Percentiles rank a stretch among this genome's conserved stretches.
phyloP scores from a whole-genome alignment of 2,113 vertebrate genomes.

The Epinephelus lanceolatus region DNA sequence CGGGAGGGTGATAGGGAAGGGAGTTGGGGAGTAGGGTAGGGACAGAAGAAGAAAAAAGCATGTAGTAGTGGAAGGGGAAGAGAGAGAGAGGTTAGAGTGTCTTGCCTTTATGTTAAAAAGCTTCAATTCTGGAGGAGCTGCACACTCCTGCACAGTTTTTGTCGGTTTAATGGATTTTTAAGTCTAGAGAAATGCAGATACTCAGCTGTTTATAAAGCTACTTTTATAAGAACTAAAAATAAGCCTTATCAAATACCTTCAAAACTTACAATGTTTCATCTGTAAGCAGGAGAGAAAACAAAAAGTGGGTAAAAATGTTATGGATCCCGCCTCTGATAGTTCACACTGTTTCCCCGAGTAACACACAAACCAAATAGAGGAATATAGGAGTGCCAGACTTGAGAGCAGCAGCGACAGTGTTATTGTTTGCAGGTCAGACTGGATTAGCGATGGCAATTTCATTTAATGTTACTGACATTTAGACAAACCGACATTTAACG shows the following conservation, averaged over 20 bases:
- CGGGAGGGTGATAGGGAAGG: slow-evolving; percentile 50
- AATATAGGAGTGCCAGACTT: neutral
- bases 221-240: neutral
- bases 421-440: slow-evolving; percentile 36
- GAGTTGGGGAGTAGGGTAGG: slow-evolving; percentile 38
- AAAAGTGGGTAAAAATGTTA: neutral
- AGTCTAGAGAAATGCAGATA: neutral
- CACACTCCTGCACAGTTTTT: neutral
- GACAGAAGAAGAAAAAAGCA: slow-evolving; percentile 41
- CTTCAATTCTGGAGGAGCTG: neutral
- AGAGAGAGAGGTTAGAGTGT: slow-evolving; percentile 51
- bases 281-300: neutral
- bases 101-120: slow-evolving; percentile 20
- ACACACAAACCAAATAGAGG: neutral
- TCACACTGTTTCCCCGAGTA: neutral
- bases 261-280: neutral
- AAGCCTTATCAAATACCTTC: neutral
- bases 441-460: slow-evolving; percentile 8
- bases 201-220: slow-evolving; percentile 2
- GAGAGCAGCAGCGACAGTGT: neutral
- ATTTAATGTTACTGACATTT: slow-evolving; percentile 40
- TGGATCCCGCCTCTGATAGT: neutral
- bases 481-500: slow-evolving; percentile 18
- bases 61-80: slow-evolving; percentile 22
- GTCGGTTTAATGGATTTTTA: neutral